A percentile compares a stretch with the other conserved stretches of the same genome.
Evolutionary conservation across 2,113 vertebrate species (phyloP).

Genomic region (Synchiropus splendidus): DNA sequence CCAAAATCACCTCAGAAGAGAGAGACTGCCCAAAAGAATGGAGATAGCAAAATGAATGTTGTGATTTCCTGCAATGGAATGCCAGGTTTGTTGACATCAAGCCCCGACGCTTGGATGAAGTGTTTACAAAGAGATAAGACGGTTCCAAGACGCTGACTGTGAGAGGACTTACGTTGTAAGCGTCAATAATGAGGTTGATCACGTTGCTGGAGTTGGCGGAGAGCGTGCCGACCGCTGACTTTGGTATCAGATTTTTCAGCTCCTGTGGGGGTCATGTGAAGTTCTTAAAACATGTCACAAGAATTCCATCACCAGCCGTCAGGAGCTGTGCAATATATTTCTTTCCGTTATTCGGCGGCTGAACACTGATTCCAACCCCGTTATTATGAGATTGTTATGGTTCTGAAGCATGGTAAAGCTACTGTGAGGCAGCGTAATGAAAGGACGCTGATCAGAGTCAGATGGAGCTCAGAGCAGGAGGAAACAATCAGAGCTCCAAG

Average conservation of each 20-base stretch:
- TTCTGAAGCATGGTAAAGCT: constrained; percentile 2
- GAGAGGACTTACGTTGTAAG: constrained; percentile 94
- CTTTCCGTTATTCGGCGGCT: neutral
- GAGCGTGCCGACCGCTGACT: constrained; percentile 91
- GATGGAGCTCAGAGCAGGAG: constrained; percentile 7
- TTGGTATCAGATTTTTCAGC: constrained; percentile 93
- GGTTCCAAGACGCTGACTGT: neutral
- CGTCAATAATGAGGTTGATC: constrained; percentile 93
- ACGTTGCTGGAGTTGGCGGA: constrained; percentile 97
- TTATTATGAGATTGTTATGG: constrained; percentile 1
- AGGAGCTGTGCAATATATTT: neutral
- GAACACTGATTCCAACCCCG: neutral
- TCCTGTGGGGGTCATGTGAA: constrained; percentile 62
- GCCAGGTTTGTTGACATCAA: constrained; percentile 19
- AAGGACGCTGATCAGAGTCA: constrained; percentile 10
- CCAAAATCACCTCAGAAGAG: constrained; percentile 95
- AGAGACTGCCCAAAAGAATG: constrained; percentile 73
- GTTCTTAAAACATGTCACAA: no score
- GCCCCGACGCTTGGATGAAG: no score
- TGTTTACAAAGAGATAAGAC: neutral
- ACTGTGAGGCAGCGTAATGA: constrained; percentile 9
- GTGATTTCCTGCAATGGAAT: constrained; percentile 15
- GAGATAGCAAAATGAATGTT: constrained; percentile 18
- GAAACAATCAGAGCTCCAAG: constrained; percentile 14
- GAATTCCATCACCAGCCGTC: no score